These are phyloP conservation scores for Chanos chanos DNA, from an alignment of 2,797 vertebrate species.

Conservation along the genomic window DNA sequence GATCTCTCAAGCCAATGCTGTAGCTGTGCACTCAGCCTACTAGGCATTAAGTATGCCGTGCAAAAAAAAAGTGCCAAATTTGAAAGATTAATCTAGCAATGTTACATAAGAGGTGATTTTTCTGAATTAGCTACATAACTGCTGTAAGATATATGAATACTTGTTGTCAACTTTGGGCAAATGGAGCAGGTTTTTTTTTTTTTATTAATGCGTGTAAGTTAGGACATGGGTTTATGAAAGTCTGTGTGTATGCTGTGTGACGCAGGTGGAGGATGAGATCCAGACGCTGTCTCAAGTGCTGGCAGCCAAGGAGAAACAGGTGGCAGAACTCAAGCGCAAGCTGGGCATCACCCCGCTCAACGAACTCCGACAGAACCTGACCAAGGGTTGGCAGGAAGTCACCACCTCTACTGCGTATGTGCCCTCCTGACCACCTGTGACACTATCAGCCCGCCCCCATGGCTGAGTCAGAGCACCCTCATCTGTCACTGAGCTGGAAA, in stretches of 20 bases:
- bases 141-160: no score
- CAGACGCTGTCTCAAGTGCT: slow-evolving; percentile 91
- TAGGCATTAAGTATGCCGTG: no score
- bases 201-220: no score
- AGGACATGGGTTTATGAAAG: slow-evolving; percentile 4
- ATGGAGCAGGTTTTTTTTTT: no score
- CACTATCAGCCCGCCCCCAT: background rate
- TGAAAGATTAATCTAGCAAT: no score
- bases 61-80: no score
- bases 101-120: no score
- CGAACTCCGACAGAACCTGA: slow-evolving; percentile 89
- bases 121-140: no score
- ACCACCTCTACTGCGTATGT: slow-evolving; percentile 90
- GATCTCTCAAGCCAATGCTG: no score
- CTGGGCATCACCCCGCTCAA: slow-evolving; percentile 88
- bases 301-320: slow-evolving; percentile 86
- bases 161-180: no score
- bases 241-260: slow-evolving; percentile 11
- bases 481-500: slow-evolving; percentile 30
- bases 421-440: slow-evolving; percentile 9
- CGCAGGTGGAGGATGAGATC: slow-evolving; percentile 95
- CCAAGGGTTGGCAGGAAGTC: slow-evolving; percentile 91
- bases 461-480: slow-evolving; percentile 13
- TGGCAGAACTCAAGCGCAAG: slow-evolving; percentile 88
- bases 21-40: no score